These are phyloP conservation scores for Acanthaster planci DNA, from an alignment of 35 echinoderm and acorn worm genomes.

Conservation along the genomic window DNA sequence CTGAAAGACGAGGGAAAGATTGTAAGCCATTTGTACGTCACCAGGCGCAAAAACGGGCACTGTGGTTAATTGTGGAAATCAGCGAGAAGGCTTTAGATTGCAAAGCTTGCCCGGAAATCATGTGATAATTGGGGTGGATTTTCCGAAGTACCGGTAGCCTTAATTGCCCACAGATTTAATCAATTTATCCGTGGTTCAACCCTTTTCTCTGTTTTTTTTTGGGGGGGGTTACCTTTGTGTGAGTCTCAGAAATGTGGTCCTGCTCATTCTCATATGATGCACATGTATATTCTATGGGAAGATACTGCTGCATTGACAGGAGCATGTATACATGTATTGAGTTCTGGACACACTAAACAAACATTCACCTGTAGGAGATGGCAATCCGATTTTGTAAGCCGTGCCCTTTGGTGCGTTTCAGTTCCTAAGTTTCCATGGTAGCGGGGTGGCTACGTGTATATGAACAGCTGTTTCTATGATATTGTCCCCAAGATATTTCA, in stretches of 20 bases:
- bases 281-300: no score
- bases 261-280: no score
- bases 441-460: not conserved
- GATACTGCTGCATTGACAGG: no score
- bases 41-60: not conserved
- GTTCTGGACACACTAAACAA: no score
- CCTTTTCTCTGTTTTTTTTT: no score
- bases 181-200: not conserved
- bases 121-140: not conserved
- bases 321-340: no score
- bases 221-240: no score
- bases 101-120: not conserved
- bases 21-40: not conserved
- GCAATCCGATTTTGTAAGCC: not conserved
- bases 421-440: not conserved
- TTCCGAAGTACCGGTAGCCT: not conserved
- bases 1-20: conserved; percentile 2
- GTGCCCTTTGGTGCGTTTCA: not conserved
- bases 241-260: no score
- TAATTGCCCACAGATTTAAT: not conserved
- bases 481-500: not conserved
- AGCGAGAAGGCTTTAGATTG: not conserved
- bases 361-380: not conserved
- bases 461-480: conserved; percentile 26
- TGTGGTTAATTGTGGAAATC: not conserved